These are phyloP conservation scores for Arizona elegans DNA, from an alignment of 2,113 vertebrate species.

Conservation along the genomic window DNA sequence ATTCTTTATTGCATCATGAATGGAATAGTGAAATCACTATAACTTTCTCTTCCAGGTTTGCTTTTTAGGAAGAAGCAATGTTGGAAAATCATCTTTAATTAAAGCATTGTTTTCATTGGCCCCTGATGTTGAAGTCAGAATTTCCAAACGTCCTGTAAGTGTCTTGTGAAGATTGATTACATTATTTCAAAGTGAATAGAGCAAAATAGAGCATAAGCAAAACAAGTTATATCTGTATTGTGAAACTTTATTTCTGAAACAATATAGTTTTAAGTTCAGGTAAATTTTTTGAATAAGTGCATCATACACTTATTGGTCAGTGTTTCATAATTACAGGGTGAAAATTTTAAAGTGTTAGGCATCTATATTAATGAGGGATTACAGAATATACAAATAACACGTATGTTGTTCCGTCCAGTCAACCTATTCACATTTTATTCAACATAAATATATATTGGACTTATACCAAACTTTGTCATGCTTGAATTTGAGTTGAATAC, in stretches of 20 bases:
- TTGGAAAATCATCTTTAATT: slow-evolving; percentile 93
- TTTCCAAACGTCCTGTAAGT: slow-evolving; percentile 92
- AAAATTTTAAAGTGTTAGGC: not conserved
- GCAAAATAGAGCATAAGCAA: not conserved
- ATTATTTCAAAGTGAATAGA: not conserved
- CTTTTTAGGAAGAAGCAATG: slow-evolving; percentile 94
- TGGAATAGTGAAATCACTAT: not conserved
- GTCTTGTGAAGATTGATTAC: fast-evolving
- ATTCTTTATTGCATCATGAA: fast-evolving
- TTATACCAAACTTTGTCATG: too few species aligned
- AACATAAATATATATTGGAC: not conserved
- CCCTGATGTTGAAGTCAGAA: slow-evolving; percentile 85
- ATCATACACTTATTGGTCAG: not conserved
- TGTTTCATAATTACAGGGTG: not conserved
- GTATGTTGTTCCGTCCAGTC: not conserved
- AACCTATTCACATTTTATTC: not conserved
- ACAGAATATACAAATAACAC: not conserved
- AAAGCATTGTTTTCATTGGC: slow-evolving; percentile 85
- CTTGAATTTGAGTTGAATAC: not conserved
- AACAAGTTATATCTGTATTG: not conserved
- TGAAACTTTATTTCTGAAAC: not conserved
- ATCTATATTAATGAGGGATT: not conserved
- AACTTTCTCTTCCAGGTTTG: slow-evolving; percentile 78
- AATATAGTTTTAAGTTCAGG: not conserved
- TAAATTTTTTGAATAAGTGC: not conserved